phyloP scores from a whole-genome alignment of 2,888 invertebrate species.

The Dorcus parallelipipedus region DNA sequence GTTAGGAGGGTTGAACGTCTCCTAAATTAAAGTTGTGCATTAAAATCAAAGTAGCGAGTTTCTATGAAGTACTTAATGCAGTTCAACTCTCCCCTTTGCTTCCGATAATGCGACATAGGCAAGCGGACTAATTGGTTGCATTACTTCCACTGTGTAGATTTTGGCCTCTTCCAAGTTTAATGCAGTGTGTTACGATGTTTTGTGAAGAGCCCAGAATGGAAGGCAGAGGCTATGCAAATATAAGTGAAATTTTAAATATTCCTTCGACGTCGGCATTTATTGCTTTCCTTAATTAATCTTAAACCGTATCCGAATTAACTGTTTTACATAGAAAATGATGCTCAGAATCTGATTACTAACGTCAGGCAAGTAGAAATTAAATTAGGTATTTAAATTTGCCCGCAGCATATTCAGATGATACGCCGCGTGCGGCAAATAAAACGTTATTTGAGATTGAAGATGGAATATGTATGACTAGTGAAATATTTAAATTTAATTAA shows the following conservation, averaged over 20 bases:
- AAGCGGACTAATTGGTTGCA: conserved; percentile 21
- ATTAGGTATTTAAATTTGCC: too few relatives aligned
- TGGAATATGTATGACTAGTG: too few relatives aligned
- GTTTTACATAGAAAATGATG: too few relatives aligned
- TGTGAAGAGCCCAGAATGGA: neutral
- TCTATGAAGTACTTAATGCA: neutral
- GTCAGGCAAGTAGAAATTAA: too few relatives aligned
- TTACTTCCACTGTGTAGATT: conserved; percentile 15
- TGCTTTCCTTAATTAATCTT: too few relatives aligned
- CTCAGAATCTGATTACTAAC: too few relatives aligned
- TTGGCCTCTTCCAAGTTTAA: conserved; percentile 14
- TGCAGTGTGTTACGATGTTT: conserved; percentile 1
- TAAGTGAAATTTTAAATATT: neutral
- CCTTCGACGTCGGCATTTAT: too few relatives aligned
- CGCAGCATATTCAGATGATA: too few relatives aligned
- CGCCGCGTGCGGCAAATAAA: too few relatives aligned
- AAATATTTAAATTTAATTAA: too few relatives aligned
- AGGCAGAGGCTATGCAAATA: neutral
- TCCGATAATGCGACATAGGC: conserved; percentile 16
- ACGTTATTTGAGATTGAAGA: too few relatives aligned
- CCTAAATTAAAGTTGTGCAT: conserved; percentile 6
- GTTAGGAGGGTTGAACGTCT: neutral
- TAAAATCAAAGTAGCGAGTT: conserved; percentile 15
- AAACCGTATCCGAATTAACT: too few relatives aligned
- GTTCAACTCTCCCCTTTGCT: conserved; percentile 16